Evolutionary conservation across 2,888 invertebrate genomes (phyloP), one percentile per base, ranked within the genome.

Genomic region (Parochlus steinenii): DNA sequence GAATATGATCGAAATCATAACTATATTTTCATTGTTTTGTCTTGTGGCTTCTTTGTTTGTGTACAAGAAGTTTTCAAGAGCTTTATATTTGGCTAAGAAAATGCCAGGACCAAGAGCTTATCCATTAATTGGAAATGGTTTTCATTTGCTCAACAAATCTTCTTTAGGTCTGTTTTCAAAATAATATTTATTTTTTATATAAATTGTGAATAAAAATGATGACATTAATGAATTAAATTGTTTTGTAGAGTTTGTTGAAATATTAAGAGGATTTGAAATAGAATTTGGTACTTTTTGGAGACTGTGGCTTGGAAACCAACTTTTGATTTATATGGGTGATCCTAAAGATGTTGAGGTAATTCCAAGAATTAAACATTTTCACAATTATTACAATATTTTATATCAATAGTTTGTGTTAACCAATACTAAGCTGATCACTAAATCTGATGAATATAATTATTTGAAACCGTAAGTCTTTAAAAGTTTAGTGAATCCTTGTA

Each of bases 111-210:
- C 55, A 6, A 64, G 66, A 0, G 51, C 55, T 1, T 41, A 60
- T 24, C 69, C 69, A 0, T 10, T 69, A 3, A 31, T 69, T 7
- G 69, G 69, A 0, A 65, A 65, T 51, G 67, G 55, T 1, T 49
- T 52, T 33, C 51, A 59, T 38, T 50, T 62, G 15, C 55, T 67
- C 40, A 46, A 59, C 11, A 59, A 56, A 36, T 46, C 48, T 33
- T 58, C 66, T n/a, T 46, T 61, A 41, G 52, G 61, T n/a, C n/a
- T n/a, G n/a, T n/a, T n/a, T n/a, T n/a, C n/a, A n/a, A n/a, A n/a
- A n/a, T n/a, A n/a, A n/a, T n/a, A n/a, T n/a, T n/a, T n/a, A n/a
- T n/a, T n/a, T n/a, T n/a, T n/a, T n/a, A n/a, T n/a, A n/a, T n/a
- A n/a, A n/a, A n/a, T n/a, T n/a, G n/a, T n/a, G n/a, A n/a, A n/a